Conservation (phyloP, 2,888 invertebrate genomes). For the Drosophila melanosoma region DNA sequence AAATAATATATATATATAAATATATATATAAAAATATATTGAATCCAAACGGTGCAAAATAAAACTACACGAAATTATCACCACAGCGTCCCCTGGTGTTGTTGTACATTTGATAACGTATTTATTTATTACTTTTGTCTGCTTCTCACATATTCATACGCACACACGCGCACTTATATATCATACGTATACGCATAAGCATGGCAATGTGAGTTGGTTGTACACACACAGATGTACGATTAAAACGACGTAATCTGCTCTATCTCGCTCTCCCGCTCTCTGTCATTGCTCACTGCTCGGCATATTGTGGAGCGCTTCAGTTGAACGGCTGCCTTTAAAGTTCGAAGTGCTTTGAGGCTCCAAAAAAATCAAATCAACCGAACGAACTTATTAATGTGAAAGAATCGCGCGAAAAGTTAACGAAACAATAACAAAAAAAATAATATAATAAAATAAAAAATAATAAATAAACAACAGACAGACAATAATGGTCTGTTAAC, state of each 20-base stretch:
- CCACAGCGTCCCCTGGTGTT: conserved; percentile 8
- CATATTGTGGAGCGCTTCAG: conserved; percentile 53
- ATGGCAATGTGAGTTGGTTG: not conserved
- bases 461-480: conserved; percentile 3
- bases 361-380: conserved; percentile 24
- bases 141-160: conserved; percentile 28
- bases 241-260: conserved; percentile 18
- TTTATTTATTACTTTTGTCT: conserved; percentile 59
- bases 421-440: conserved; percentile 17
- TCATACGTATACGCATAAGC: conserved; percentile 1
- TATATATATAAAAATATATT: conserved; percentile 9
- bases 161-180: not conserved
- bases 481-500: conserved; percentile 38
- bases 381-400: conserved; percentile 44
- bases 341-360: conserved; percentile 58
- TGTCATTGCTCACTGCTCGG: conserved; percentile 36
- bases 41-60: conserved; percentile 17
- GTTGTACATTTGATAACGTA: conserved; percentile 61
- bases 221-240: conserved; percentile 12
- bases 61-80: conserved; percentile 23
- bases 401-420: conserved; percentile 50
- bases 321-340: conserved; percentile 65
- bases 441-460: not conserved
- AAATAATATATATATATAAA: not conserved
- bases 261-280: conserved; percentile 6